Base-by-base conservation (phyloP, 1,140 invertebrate genomes). In the Eriocheir sinensis region DNA sequence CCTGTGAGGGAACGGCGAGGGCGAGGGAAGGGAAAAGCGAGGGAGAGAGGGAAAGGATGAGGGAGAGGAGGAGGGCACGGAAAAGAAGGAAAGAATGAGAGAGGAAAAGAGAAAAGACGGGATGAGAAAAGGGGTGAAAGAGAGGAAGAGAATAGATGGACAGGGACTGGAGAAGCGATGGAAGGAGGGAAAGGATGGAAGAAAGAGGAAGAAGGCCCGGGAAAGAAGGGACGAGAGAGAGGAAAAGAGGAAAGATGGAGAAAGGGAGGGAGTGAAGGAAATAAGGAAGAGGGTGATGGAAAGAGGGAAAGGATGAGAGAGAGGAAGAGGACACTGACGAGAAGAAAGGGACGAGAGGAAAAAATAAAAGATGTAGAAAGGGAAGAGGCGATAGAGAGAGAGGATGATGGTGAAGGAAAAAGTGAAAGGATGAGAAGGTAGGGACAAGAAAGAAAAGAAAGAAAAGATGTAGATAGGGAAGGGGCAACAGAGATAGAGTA, bases 71-170 rank as follows among this genome's bases (percentile, higher is more conserved):
- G 32, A 60, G 48, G 32, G 32, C 53, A 40, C 30, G 48, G 30
- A 12, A 60, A 27, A 90, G 89, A 60, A 48, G 60, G 89, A 72
- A 32, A 53, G 48, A 90, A 48, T 30, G n/a, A 89, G 44, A 44
- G 27, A 48, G 27, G 34, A 17, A 53, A 36, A 53, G 44, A 44
- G 30, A 85, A 15, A 85, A 85, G 17, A 32, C 36, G 17, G 17
- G 81, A 85, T n/a, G n/a, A n/a, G n/a, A n/a, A n/a, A n/a, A n/a
- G n/a, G n/a, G n/a, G n/a, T n/a, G 27, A 15, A 85, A 85, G 38
- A 89, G 40, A 48, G 30, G 27, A 89, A 41, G 30, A 48, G 53
- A n/a, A n/a, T 27, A 85, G 17, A n/a, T 21, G 53, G 40, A 89
- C 21, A 38, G 88, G 32, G 38, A 12, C 32, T 30, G 79, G 34